Evolutionary conservation across 1,140 invertebrate genomes (phyloP).

Genomic region (Drosophila teissieri): DNA sequence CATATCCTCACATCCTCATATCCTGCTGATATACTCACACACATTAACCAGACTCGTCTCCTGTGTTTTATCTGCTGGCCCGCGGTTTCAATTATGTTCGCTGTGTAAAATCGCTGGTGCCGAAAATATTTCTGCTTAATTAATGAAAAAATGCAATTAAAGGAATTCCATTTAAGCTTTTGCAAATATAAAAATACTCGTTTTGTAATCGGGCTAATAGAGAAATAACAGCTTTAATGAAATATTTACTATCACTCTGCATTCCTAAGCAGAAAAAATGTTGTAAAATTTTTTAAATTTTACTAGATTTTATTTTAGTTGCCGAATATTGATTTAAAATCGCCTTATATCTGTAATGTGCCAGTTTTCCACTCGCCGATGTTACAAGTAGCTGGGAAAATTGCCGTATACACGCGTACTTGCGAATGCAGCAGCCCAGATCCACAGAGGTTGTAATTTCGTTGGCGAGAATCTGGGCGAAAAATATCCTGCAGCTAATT

Average conservation of each 20-base stretch:
- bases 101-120: neutral
- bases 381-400: slow-evolving; percentile 48
- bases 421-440: slow-evolving; percentile 6
- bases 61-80: neutral
- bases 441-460: slow-evolving; percentile 59
- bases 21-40: neutral
- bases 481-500: slow-evolving; percentile 80
- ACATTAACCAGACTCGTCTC: neutral
- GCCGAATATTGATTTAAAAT: slow-evolving; percentile 1
- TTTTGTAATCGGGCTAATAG: neutral
- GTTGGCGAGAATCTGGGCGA: slow-evolving; percentile 47
- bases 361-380: neutral
- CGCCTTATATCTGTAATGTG: neutral
- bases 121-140: slow-evolving; percentile 19
- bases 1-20: slow-evolving; percentile 7
- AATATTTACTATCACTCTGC: too few species aligned
- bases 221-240: neutral
- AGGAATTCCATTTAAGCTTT: neutral
- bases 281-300: too few species aligned
- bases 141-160: slow-evolving; percentile 7
- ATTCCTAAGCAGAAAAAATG: too few species aligned
- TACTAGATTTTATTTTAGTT: neutral
- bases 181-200: neutral
- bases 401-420: slow-evolving; percentile 36
- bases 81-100: slow-evolving; percentile 19